Evolutionary conservation across 2,888 invertebrate genomes (phyloP).

Genomic region (Drosophila prostipennis): DNA sequence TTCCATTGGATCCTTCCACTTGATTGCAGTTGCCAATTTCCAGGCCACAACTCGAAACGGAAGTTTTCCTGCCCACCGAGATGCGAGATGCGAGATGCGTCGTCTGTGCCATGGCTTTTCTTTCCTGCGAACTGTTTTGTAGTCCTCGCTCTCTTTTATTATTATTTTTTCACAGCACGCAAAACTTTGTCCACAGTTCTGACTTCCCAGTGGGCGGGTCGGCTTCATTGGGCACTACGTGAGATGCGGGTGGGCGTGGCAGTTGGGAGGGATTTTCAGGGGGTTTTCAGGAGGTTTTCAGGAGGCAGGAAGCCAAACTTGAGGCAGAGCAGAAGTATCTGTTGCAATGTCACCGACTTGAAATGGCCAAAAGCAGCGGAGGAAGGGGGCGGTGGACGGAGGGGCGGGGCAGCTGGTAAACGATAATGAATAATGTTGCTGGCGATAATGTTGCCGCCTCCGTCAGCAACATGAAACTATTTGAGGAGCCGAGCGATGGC

Average conservation of each 20-base stretch:
- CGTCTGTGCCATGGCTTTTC: conserved; percentile 29
- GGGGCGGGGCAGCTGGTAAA: conserved; percentile 15
- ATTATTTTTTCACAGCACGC: conserved; percentile 30
- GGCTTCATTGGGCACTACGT: conserved; percentile 13
- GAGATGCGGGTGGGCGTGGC: conserved; percentile 12
- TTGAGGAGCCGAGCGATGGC: conserved; percentile 6
- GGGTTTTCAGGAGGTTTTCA: background rate
- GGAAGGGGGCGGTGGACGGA: background rate
- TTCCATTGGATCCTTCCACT: conserved; percentile 26
- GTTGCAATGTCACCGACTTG: conserved; percentile 73
- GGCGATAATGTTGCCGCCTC: conserved; percentile 71
- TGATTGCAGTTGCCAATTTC: conserved; percentile 62
- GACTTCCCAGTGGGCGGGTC: conserved; percentile 49
- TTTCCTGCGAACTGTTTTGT: conserved; percentile 4
- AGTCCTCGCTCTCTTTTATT: conserved; percentile 4
- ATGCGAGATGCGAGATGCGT: background rate
- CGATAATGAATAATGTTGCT: conserved; percentile 74
- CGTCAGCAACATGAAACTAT: conserved; percentile 44
- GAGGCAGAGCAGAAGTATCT: conserved; percentile 66
- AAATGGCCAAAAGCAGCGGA: conserved; percentile 36
- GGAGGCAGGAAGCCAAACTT: conserved; percentile 51
- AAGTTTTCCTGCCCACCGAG: conserved; percentile 64
- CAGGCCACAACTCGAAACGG: conserved; percentile 66
- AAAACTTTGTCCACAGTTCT: conserved; percentile 68
- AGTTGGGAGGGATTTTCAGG: background rate